phyloP scores from a whole-genome alignment of 2,888 invertebrate genomes.

The Tetramorium bicarinatum region DNA sequence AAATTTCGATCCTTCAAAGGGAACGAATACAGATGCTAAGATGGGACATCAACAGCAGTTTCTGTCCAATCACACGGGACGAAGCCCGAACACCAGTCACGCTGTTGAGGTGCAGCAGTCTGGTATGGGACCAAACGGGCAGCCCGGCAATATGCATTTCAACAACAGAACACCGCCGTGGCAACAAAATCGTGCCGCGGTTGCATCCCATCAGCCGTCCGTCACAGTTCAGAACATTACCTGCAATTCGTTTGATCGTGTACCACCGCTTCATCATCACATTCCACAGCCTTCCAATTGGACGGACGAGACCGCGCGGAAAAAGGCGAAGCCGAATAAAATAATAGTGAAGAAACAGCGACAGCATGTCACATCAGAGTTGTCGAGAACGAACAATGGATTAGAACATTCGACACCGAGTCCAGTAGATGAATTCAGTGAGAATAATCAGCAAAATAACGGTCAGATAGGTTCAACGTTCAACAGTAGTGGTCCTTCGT shows the following conservation, averaged over 20 bases:
- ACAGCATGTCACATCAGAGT: conserved; percentile 74
- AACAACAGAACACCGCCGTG: conserved; percentile 88
- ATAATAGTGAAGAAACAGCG: conserved; percentile 84
- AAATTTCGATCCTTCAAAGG: conserved; percentile 85
- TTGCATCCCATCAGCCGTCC: conserved; percentile 72
- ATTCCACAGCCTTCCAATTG: conserved; percentile 88
- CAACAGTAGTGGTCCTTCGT: conserved; percentile 89
- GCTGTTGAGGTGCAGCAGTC: conserved; percentile 78
- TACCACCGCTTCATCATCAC: conserved; percentile 92
- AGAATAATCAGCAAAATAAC: conserved; percentile 78
- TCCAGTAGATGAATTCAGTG: conserved; percentile 81
- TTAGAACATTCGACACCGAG: conserved; percentile 79
- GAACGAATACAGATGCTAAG: conserved; percentile 76
- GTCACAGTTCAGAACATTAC: conserved; percentile 82
- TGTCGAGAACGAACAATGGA: conserved; percentile 69
- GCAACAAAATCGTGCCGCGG: conserved; percentile 87
- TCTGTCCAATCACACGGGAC: conserved; percentile 80
- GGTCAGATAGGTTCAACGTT: conserved; percentile 77
- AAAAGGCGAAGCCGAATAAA: conserved; percentile 88
- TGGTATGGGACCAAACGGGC: conserved; percentile 78
- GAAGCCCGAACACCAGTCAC: conserved; percentile 79
- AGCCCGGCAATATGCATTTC: conserved; percentile 79
- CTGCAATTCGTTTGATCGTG: conserved; percentile 90
- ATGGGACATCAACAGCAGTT: conserved; percentile 77
- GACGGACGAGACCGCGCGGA: conserved; percentile 88